Percentiles rank a stretch among this genome's conserved stretches.
phyloP scores from a whole-genome alignment of 2,888 invertebrate species.

The Operophtera brumata region DNA sequence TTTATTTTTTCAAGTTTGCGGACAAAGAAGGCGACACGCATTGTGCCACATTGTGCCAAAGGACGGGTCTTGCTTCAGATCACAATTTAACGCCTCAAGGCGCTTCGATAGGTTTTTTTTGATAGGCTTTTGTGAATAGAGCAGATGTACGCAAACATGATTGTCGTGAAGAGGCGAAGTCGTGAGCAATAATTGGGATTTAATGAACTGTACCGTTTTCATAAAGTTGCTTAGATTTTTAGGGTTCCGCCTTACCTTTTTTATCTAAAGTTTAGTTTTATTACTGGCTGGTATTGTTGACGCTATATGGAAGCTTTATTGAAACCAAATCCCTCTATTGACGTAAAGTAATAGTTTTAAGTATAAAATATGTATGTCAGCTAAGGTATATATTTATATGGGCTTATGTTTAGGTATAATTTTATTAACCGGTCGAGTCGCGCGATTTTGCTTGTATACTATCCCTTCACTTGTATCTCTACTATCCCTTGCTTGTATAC shows the following conservation, averaged over 20 bases:
- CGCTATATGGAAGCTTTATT: no score
- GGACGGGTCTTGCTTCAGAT: slow-evolving; percentile 36
- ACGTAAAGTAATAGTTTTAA: no score
- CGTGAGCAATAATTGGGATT: slow-evolving; percentile 70
- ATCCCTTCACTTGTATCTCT: no score
- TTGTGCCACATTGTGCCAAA: slow-evolving; percentile 20
- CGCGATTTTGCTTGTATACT: no score
- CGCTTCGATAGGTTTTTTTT: slow-evolving; percentile 12
- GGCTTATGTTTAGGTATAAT: no score
- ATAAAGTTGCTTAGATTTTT: slow-evolving; percentile 33
- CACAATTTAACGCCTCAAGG: slow-evolving; percentile 68
- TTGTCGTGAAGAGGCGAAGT: slow-evolving; percentile 56
- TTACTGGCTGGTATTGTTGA: no score
- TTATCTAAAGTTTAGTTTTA: background rate
- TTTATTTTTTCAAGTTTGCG: slow-evolving; percentile 11
- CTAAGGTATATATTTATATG: no score
- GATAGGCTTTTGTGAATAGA: slow-evolving; percentile 40
- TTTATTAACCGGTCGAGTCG: no score
- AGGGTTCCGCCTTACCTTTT: slow-evolving; percentile 29
- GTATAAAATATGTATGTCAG: no score
- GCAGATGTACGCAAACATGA: slow-evolving; percentile 64
- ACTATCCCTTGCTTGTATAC: no score
- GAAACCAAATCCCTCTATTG: no score
- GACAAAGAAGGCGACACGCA: slow-evolving; percentile 24
- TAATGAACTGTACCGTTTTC: slow-evolving; percentile 63